Conservation (phyloP, 2,888 invertebrate genomes). For the Eledona agricola region DNA sequence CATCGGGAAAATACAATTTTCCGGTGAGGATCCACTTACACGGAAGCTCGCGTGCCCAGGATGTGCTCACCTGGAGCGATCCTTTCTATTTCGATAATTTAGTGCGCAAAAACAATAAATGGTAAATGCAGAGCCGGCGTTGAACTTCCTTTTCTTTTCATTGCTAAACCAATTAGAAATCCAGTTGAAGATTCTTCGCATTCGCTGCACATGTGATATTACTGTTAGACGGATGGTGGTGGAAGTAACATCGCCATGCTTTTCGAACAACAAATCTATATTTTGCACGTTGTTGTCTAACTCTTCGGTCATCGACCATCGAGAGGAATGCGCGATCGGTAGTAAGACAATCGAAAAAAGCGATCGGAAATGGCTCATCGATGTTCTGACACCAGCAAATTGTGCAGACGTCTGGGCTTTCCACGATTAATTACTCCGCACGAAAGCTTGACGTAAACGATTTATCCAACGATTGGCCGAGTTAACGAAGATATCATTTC, state of each 20-base stretch:
- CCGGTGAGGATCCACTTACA: too few species aligned
- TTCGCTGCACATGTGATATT: slow-evolving; percentile 34
- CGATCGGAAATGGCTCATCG: slow-evolving; percentile 6
- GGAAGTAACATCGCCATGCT: slow-evolving; percentile 31
- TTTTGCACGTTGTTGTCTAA: slow-evolving; percentile 11
- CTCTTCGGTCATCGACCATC: slow-evolving; percentile 26
- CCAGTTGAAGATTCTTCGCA: slow-evolving; percentile 33
- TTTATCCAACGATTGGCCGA: slow-evolving; percentile 11
- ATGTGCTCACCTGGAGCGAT: slow-evolving; percentile 1
- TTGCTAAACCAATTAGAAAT: slow-evolving; percentile 28
- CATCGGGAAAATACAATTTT: too few species aligned
- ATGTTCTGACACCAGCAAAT: slow-evolving; percentile 2
- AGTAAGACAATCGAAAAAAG: slow-evolving; percentile 11
- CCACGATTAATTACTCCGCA: slow-evolving; percentile 16
- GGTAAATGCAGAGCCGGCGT: background rate
- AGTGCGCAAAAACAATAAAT: too few species aligned
- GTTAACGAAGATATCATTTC: slow-evolving; percentile 13
- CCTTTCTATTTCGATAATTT: slow-evolving; percentile 20
- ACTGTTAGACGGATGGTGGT: slow-evolving; percentile 35
- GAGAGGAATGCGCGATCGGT: slow-evolving; percentile 13
- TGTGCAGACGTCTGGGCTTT: slow-evolving; percentile 9
- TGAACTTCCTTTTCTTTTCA: slow-evolving; percentile 35
- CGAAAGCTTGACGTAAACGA: slow-evolving; percentile 10
- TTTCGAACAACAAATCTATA: too few species aligned
- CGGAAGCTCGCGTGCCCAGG: too few species aligned